Evolutionary conservation across 1,140 invertebrate species (phyloP).

Genomic region (Apis cerana): DNA sequence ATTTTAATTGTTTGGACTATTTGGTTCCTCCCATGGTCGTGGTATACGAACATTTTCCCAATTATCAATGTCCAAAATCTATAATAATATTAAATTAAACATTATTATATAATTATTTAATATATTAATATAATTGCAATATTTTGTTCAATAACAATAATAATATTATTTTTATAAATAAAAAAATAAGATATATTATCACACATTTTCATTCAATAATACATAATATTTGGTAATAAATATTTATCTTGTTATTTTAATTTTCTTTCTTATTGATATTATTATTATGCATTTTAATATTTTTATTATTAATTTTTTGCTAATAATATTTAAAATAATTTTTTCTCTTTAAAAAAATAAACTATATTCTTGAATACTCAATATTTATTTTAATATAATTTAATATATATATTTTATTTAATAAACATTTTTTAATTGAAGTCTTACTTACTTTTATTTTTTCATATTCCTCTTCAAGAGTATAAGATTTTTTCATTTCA

Average conservation of each 20-base stretch:
- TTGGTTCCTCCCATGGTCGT: slow-evolving; percentile 88
- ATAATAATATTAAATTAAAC: slow-evolving; percentile 45
- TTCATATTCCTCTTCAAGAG: slow-evolving; percentile 87
- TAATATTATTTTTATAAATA: neutral
- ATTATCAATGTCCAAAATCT: slow-evolving; percentile 86
- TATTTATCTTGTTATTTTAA: no score
- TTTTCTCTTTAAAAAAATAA: neutral
- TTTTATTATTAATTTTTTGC: neutral
- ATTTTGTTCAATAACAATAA: slow-evolving; percentile 11
- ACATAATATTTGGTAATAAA: neutral
- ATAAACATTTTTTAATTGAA: neutral
- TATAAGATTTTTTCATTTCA: slow-evolving; percentile 84
- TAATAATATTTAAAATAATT: slow-evolving; percentile 9
- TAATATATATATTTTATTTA: neutral
- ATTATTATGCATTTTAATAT: neutral
- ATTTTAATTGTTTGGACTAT: neutral
- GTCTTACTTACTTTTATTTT: slow-evolving; percentile 81
- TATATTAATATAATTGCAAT: neutral
- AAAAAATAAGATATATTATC: no score
- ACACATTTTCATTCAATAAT: neutral
- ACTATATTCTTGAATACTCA: neutral
- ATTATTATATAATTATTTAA: slow-evolving; percentile 8
- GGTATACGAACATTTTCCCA: slow-evolving; percentile 91
- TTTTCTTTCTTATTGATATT: no score
- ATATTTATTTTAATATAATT: neutral